Base-by-base conservation (phyloP, 2,113 vertebrate genomes). In the Phrynocephalus versicolor region DNA sequence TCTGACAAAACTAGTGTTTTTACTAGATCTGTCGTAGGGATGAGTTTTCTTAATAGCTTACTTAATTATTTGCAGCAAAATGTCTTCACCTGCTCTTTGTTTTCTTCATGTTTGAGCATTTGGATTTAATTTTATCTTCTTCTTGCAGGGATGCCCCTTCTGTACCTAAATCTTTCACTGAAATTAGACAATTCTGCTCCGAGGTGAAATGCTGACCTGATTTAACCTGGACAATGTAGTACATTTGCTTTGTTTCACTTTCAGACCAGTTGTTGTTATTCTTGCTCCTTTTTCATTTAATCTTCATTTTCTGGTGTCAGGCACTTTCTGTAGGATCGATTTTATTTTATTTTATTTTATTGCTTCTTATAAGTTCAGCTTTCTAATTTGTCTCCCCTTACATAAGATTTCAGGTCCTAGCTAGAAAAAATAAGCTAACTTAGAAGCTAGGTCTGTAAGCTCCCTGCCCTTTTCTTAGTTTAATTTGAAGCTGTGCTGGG, bases 1-100 rank as follows among this genome's bases (percentile, higher is more conserved):
- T 88, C 69, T 80, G 70, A 76, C 60, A 76, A 64, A 64, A 30
- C 3, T 23, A 57, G 7, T 57, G 27, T 69, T 89, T 89, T 90
- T 77, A 82, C 79, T 82, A 86, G 64, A 71, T 87, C 75, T 67
- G 57, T 76, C 13, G 23, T 21, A 69, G 35, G 16, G 69, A 62
- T 79, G 76, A 13, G 89, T 92, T 88, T 89, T 90, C 92, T 93
- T 93, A 93, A 91, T 95, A 95, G 94, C 91, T 92, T 86, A 88
- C 33, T 14, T 91, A 92, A 92, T 93, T 92, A 93, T 33, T 41
- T 94, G 81, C 81, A 92, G 27, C 87, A 89, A 92, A 89, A 37
- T 67, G 89, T 85, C 93, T 94, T 83, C 69, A 92, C 85, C 84
- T 93, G 25, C 74, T 92, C 85, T 94, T 94, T 94, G 81, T 88